These are phyloP conservation scores for Apostichopus japonicus DNA, from an alignment of 35 echinoderm and acorn worm species.

Conservation along the genomic window DNA sequence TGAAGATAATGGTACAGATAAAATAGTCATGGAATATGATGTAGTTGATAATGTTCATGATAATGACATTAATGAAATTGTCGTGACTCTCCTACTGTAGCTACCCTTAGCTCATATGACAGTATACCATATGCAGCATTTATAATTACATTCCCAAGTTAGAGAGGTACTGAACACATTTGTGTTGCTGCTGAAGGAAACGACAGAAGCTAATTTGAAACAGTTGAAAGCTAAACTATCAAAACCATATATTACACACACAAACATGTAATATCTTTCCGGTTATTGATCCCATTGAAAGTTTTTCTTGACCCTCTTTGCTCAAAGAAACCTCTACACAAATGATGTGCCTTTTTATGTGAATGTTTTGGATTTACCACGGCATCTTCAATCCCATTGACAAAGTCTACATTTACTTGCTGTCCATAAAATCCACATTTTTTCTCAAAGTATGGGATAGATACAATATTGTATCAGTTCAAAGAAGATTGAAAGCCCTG, in stretches of 20 bases:
- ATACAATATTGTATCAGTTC: constrained; percentile 28
- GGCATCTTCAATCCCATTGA: constrained; percentile 36
- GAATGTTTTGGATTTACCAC: constrained; percentile 40
- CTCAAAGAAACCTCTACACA: constrained; percentile 51
- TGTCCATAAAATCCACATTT: constrained; percentile 17
- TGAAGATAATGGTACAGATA: too few relatives aligned
- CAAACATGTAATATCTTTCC: constrained; percentile 20
- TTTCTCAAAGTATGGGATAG: constrained; percentile 55
- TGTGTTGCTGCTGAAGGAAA: neutral
- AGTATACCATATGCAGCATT: constrained; percentile 27
- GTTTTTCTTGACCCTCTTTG: constrained; percentile 41
- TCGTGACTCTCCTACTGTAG: neutral
- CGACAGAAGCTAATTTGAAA: neutral
- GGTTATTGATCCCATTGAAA: constrained; percentile 30
- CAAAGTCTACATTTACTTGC: constrained; percentile 44
- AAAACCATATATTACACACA: neutral
- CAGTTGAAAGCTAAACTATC: neutral
- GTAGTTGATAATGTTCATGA: neutral
- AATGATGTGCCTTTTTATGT: constrained; percentile 48
- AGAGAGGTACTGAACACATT: neutral
- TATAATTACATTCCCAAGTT: constrained; percentile 15
- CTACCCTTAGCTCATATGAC: constrained; percentile 5
- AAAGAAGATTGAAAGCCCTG: constrained; percentile 39
- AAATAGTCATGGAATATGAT: neutral
- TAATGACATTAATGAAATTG: constrained; percentile 17